Conservation (phyloP, 2,888 invertebrate species). For the Eupeodes latifasciatus region DNA sequence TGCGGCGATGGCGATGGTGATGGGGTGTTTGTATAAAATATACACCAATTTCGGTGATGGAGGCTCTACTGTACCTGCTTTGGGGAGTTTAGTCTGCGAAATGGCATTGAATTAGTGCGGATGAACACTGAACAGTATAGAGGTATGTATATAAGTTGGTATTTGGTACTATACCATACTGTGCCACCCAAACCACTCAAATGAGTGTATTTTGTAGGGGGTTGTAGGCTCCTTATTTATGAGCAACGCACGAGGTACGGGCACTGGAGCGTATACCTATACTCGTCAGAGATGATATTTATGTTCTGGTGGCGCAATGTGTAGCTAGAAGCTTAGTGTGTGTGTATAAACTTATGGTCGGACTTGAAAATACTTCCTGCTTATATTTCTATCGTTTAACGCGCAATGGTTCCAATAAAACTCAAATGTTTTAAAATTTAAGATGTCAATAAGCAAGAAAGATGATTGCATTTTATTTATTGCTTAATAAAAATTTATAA, state of each 20-base stretch:
- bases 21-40: constrained; percentile 10
- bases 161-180: too few species aligned
- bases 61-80: constrained; percentile 36
- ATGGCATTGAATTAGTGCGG: constrained; percentile 50
- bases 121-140: too few species aligned
- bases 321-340: neutral
- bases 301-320: constrained; percentile 42
- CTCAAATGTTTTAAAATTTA: neutral
- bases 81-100: constrained; percentile 16
- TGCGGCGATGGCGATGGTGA: neutral
- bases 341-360: neutral
- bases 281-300: constrained; percentile 67
- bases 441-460: neutral
- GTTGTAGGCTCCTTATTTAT: constrained; percentile 60
- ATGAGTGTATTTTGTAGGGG: constrained; percentile 2
- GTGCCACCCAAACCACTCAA: constrained; percentile 30
- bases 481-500: neutral
- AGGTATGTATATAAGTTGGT: neutral
- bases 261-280: constrained; percentile 28
- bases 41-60: constrained; percentile 27
- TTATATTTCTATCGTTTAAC: neutral
- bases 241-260: constrained; percentile 56
- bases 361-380: neutral
- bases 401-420: constrained; percentile 3
- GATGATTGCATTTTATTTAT: neutral